Base-by-base conservation (phyloP, 2,113 vertebrate genomes). In the Climacteris rufus region DNA sequence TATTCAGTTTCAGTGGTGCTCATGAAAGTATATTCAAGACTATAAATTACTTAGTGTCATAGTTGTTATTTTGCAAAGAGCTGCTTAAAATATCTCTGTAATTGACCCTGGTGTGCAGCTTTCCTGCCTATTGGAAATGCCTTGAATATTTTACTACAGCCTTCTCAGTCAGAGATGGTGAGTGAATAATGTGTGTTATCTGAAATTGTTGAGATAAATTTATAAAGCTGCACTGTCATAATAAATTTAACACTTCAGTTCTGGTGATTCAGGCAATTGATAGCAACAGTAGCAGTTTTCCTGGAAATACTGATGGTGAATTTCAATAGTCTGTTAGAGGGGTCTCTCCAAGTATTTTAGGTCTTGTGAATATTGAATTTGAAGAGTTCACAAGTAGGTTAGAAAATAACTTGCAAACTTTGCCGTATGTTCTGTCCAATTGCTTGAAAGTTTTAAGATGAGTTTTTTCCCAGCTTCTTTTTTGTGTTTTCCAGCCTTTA, bases 121-220 rank as follows among this genome's bases (percentile, higher is more conserved):
- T 82, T 85, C 81, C 65, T 93, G 37, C 70, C 74, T 82, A 1
- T 97, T 95, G 90, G 84, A 87, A 93, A 85, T 93, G 63, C 74
- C 57, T 76, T 39, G 70, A 76, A 40, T 96, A 71, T 87, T 91
- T 91, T 44, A 71, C 79, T 69, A 2, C 56, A 84, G 10, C 70
- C 65, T 87, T 87, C 61, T 74, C 66, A 66, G 54, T 20, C 2
- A 5, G 84, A 60, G 69, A 68, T 47, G 56, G 45, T 13, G 61
- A 84, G 87, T 28, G 69, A 82, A 78, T 81, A 54, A 83, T 31
- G 71, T 37, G 49, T 22, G 56, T 56, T 70, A 30, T 7, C 56
- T 77, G 18, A 40, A 83, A 63, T 80, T 23, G 17, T 20, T 69
- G 76, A 83, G 91, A 79, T 72, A 35, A 85, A 54, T 33, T 66